A percentile compares a stretch with the other conserved stretches of the same genome.
These are phyloP conservation scores for Trogon melanurus DNA, from an alignment of 2,113 vertebrate genomes.

Conservation along the genomic window DNA sequence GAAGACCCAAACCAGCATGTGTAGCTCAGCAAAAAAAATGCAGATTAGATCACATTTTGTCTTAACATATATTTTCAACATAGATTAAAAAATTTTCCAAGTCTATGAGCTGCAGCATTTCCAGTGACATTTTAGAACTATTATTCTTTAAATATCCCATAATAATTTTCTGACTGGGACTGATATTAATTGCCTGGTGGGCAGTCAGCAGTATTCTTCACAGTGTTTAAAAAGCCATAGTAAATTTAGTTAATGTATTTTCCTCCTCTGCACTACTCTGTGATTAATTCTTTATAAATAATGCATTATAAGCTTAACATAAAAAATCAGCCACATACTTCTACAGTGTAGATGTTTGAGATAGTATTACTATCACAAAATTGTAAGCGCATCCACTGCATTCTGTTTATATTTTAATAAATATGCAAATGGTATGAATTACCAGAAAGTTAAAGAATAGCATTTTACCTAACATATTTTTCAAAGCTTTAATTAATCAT, in stretches of 20 bases:
- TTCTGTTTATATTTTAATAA: neutral
- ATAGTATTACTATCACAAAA: neutral
- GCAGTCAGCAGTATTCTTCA: neutral
- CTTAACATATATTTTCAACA: neutral
- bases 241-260: slow-evolving; percentile 39
- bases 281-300: slow-evolving; percentile 37
- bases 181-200: neutral
- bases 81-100: neutral
- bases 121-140: neutral
- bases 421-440: neutral
- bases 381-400: neutral
- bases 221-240: neutral
- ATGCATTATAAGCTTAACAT: slow-evolving; percentile 5
- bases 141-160: neutral
- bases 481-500: neutral
- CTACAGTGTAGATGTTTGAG: neutral
- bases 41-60: neutral
- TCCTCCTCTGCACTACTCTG: neutral
- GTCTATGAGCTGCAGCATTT: neutral
- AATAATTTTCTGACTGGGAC: neutral
- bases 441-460: neutral
- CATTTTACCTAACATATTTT: neutral
- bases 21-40: neutral
- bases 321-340: neutral
- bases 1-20: neutral